Evolutionary conservation across 2,113 vertebrate genomes (phyloP), one percentile per base, ranked within the genome.

Genomic region (Psilopsiagon aymara): DNA sequence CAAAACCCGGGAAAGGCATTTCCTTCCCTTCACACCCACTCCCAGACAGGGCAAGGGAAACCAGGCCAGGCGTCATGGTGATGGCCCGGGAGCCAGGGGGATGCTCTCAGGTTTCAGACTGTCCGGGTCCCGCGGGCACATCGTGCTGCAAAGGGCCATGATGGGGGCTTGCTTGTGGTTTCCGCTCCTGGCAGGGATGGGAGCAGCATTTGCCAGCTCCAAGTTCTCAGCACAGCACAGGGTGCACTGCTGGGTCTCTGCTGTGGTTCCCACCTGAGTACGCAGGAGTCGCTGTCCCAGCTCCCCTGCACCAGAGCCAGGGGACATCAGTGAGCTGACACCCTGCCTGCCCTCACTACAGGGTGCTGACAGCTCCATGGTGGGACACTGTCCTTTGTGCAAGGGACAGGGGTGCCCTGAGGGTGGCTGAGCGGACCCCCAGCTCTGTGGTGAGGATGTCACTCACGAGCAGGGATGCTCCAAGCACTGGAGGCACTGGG

Each of bases 201-300:
- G 17, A 33, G 31, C 64, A 60, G 33, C 47, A 47, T 63, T 52
- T 35, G 29, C 27, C 76, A 67, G 37, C 37, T 49, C 53, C 35
- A 21, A 68, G 33, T 37, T 23, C 33, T 33, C 33, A 59, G 23
- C 47, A n/a, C 31, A 80, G 37, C 69, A 6, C 31, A 0, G 0
- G 52, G 13, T 25, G 53, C 39, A n/a, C 17, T 1, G 10, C 20
- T 6, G n/a, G 27, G n/a, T n/a, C 28, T 52, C 29, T 19, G 11
- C 46, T 27, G 43, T 37, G 6, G 4, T 31, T 11, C 18, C 17
- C 37, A 37, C 24, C 62, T 1, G 1, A 62, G 44, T 18, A 37
- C 9, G 3, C 0, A 0, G 14, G 35, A n/a, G 9, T 6, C 67
- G 35, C n/a, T 31, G 46, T 52, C 51, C 49, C 76, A 53, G 17